Percentiles rank a stretch among this genome's conserved stretches.
phyloP scores from a whole-genome alignment of 2,888 invertebrate genomes.

The Yponomeuta evonymella region DNA sequence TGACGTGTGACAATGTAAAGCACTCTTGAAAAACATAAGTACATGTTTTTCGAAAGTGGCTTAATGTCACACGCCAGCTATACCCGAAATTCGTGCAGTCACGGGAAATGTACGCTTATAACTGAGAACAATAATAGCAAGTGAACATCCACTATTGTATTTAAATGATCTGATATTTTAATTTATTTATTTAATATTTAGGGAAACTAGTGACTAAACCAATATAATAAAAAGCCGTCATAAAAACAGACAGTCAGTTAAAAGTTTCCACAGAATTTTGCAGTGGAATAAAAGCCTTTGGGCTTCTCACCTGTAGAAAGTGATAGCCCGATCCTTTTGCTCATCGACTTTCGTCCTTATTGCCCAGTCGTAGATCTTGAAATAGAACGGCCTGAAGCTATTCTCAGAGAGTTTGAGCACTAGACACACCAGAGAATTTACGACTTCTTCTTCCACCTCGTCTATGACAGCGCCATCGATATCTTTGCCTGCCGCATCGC shows the following conservation, averaged over 20 bases:
- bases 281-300: background rate
- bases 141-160: too few species aligned
- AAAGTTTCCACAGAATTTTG: background rate
- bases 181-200: background rate
- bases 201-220: too few species aligned
- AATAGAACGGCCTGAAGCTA: constrained; percentile 91
- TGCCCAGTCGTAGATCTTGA: constrained; percentile 92
- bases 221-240: too few species aligned
- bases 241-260: too few species aligned
- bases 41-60: too few species aligned
- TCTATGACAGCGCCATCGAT: constrained; percentile 60
- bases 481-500: constrained; percentile 59
- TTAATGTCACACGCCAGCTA: too few species aligned
- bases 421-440: constrained; percentile 86
- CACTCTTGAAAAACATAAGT: background rate
- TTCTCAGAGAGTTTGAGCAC: constrained; percentile 93
- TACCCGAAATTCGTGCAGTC: too few species aligned
- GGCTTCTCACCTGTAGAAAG: constrained; percentile 82
- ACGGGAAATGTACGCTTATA: too few species aligned
- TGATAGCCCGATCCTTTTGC: constrained; percentile 81
- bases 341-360: constrained; percentile 75
- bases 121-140: too few species aligned
- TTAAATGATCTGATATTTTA: too few species aligned
- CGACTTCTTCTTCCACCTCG: constrained; percentile 82
- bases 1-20: background rate